Evolutionary conservation across 2,888 invertebrate species (phyloP), one percentile per base, ranked within the genome.

Genomic region (Erebia ligea): DNA sequence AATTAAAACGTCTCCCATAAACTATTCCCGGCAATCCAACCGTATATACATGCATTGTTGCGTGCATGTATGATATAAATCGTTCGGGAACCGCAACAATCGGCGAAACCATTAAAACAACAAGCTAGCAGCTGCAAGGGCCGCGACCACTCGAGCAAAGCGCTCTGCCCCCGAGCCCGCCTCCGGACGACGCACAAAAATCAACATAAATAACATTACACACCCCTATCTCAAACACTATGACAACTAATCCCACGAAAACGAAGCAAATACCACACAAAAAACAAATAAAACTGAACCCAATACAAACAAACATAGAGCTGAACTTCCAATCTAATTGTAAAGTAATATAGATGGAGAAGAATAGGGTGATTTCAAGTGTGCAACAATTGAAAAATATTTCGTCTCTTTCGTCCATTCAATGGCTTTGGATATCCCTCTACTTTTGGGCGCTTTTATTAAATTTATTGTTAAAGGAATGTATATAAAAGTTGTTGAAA

Each of bases 131-230:
- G 92, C 91, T 92, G 92, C 86, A 81, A 79, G 82, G 83, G 83
- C 78, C 76, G 80, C 79, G 81, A 73, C 88, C 90, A 89, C 88
- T 90, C 90, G 82, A 86, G 87, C 87, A 83, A 78, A 82, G 81
- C 87, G 91, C 82, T 84, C 91, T 79, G 91, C 92, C 93, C 87
- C 85, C 80, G 71, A 84, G 84, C 88, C 92, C 91, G 91, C 92
- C 91, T 88, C 87, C 82, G 78, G 85, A 82, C 82, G 84, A 84
- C 84, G 89, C 87, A 90, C 90, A 89, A 88, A 91, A 92, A 91
- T 91, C 92, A 92, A 91, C 92, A 92, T 93, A 92, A 92, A 92
- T 92, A 93, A 92, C 92, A 91, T 91, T 90, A 90, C 90, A 92
- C 92, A 92, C 92, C 93, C 93, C 92, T 90, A 92, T 91, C 90